Conservation (phyloP, 2,113 vertebrate species). For the Taurulus bubalis region DNA sequence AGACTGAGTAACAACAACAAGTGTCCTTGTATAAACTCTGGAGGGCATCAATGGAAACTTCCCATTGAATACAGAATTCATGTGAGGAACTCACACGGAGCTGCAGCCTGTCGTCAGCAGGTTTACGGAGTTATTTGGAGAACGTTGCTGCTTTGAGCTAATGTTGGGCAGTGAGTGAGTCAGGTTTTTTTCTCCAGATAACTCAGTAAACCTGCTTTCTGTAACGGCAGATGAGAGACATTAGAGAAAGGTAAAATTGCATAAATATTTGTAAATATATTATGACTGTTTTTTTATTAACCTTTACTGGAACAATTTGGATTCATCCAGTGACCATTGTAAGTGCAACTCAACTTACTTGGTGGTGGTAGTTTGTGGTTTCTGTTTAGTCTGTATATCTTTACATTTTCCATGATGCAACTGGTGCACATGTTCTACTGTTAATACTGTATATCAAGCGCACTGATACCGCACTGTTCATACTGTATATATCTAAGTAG, state of each 20-base stretch:
- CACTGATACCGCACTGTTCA: background rate
- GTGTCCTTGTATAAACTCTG: slow-evolving; percentile 22
- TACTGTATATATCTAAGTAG: too few relatives aligned
- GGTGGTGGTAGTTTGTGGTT: too few relatives aligned
- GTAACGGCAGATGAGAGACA: too few relatives aligned
- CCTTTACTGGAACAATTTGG: too few relatives aligned
- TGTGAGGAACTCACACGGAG: background rate
- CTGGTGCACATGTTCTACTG: background rate
- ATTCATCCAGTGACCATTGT: background rate
- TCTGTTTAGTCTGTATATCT: background rate
- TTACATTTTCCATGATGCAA: background rate
- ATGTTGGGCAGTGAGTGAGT: background rate
- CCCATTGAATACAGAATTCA: background rate
- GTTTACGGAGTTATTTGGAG: background rate
- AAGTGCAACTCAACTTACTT: background rate
- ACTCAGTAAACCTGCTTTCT: background rate
- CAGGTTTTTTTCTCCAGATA: background rate
- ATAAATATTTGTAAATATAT: background rate
- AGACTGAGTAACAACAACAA: slow-evolving; percentile 7
- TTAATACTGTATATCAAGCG: background rate
- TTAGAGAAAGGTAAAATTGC: background rate
- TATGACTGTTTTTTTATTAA: background rate
- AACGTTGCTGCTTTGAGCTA: background rate
- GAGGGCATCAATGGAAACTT: slow-evolving; percentile 2
- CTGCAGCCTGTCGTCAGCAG: background rate